Evolutionary conservation across 2,113 vertebrate species (phyloP), one percentile per base, ranked within the genome.

Genomic region (Cichladusa arquata): DNA sequence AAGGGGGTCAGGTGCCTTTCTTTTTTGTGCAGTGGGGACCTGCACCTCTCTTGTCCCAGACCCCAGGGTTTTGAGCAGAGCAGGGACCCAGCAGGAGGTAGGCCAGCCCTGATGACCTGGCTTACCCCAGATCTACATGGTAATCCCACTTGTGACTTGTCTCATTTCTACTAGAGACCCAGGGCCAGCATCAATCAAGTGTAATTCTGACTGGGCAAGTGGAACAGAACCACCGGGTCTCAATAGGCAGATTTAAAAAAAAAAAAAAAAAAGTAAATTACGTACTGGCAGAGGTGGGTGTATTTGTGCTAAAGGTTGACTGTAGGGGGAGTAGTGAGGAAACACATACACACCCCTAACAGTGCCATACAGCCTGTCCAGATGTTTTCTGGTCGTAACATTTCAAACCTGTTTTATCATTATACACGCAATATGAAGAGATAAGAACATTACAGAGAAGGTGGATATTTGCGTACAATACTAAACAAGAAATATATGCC

Each of bases 51-150:
- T 44, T 72, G 18, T 84, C 12, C 8, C 28, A 5, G 1, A 15
- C 1, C 3, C 6, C 14, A 8, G 1, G 11, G 4, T 22, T 11
- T 9, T 25, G 9, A 44, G 17, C 1, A 50, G 34, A 58, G 25
- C 56, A 88, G 44, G 7, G 23, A 65, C 36, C 2, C 11, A 4
- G 4, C 2, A 86, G 31, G 11, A 61, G 19, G 3, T 4, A 36
- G 24, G 17, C 31, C 12, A 58, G 31, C 14, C 18, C 31, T 44
- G 31, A 29, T 44, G 31, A 7, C 7, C 24, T 54, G 66, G 16
- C 1, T 86, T 24, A 29, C 11, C 24, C 6, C 11, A 40, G 24
- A 36, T 71, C 8, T 38, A 65, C 6, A 44, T 5, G 12, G 12
- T 11, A 28, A 77, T 45, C 17, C 25, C 24, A 18, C 19, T 42